Evolutionary conservation across 2,113 vertebrate species (phyloP), one percentile per base, ranked within the genome.

Genomic region (Holacanthus passer): DNA sequence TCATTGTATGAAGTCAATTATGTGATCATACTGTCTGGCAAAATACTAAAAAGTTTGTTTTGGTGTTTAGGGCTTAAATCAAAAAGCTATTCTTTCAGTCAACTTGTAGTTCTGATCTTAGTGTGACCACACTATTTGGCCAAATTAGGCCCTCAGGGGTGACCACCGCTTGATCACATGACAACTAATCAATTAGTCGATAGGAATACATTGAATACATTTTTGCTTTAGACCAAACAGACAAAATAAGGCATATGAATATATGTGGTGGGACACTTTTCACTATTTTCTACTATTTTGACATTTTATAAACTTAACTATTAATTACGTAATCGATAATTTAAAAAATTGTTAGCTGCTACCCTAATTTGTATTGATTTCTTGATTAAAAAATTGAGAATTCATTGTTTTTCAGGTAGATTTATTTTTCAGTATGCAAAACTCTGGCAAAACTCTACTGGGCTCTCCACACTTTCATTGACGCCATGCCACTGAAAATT

Each of bases 1-100:
- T 63, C 14, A 24, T 19, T 50, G 13, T 69, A 48, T n/a, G 50
- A 59, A 63, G 52, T 73, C 3, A 74, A 32, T 78, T 37, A 37
- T 67, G 53, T 73, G 32, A 12, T 29, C 7, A 32, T 10, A 14
- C 22, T 65, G 52, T 58, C 17, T 7, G n/a, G 55, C 22, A 52
- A 39, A 24, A 48, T 37, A 47, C 24, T 27, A 12, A 17, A 14
- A 1, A 41, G 11, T 4, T 69, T 68, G 22, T 50, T 69, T 31
- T 20, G 31, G 19, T 31, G 32, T 52, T 80, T 19, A 37, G 2
- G n/a, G 5, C 29, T 41, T 73, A 24, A 59, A 73, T 27, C 55
- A 70, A 35, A 31, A 50, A 59, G 37, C 13, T 41, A 67, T 65
- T 41, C 5, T 31, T 66, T 67, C 12, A 45, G 62, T 69, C 22